Percentiles rank a stretch among this genome's conserved stretches.
phyloP scores from a whole-genome alignment of 2,888 invertebrate genomes.

The Julus scanicus region DNA sequence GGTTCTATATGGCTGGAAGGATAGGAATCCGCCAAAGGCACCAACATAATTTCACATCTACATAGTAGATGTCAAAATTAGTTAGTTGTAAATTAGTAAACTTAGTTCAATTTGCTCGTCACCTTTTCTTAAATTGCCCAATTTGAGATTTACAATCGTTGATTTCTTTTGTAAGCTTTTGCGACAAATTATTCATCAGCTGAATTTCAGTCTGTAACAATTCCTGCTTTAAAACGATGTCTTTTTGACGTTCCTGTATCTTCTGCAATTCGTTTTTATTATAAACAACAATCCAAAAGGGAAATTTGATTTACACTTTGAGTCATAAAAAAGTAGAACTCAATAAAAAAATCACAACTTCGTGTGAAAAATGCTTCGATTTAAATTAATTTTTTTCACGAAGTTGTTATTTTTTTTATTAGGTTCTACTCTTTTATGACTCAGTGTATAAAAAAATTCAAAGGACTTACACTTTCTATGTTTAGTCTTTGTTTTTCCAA shows the following conservation, averaged over 20 bases:
- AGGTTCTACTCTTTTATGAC: no score
- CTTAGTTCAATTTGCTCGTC: background rate
- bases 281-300: background rate
- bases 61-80: background rate
- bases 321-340: no score
- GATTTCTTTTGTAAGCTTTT: background rate
- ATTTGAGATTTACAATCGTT: conserved; percentile 23
- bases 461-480: conserved; percentile 2
- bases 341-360: no score
- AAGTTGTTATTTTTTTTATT: no score
- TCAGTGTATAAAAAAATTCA: background rate
- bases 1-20: background rate
- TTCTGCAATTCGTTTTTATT: background rate
- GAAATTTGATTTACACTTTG: no score
- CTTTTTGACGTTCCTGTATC: conserved; percentile 29
- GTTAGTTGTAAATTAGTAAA: background rate
- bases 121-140: conserved; percentile 34
- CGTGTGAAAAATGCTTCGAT: no score
- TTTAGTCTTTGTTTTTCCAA: conserved; percentile 12
- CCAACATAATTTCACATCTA: conserved; percentile 46
- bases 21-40: background rate
- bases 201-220: conserved; percentile 20
- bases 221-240: conserved; percentile 15
- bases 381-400: no score
- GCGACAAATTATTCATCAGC: background rate